Conservation (phyloP, 2,797 vertebrate species). For the Coregonus sp. region DNA sequence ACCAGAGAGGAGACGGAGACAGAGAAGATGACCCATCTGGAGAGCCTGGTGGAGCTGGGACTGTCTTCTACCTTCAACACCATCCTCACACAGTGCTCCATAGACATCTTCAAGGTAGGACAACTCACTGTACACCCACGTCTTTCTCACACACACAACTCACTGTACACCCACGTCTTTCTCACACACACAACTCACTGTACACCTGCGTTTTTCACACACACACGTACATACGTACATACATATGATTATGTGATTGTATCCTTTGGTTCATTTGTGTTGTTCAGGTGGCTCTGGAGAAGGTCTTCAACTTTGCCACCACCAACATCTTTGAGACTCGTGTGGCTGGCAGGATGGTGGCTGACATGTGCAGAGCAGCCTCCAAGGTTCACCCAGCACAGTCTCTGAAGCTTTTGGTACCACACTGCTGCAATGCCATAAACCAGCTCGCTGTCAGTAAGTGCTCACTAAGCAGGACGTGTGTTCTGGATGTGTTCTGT, state of each 20-base stretch:
- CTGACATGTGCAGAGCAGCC: constrained; percentile 95
- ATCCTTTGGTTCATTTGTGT: constrained; percentile 69
- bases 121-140: constrained; percentile 5
- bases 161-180: not conserved
- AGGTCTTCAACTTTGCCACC: constrained; percentile 94
- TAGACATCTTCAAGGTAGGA: constrained; percentile 93
- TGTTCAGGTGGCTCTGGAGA: constrained; percentile 89
- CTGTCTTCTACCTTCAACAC: constrained; percentile 97
- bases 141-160: not conserved
- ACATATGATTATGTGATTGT: not conserved
- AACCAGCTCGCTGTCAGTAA: constrained; percentile 93
- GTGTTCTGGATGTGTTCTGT: not conserved
- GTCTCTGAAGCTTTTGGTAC: constrained; percentile 91
- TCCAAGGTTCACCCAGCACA: constrained; percentile 93
- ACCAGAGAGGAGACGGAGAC: constrained; percentile 97
- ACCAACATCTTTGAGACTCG: constrained; percentile 98
- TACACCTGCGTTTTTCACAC: not conserved
- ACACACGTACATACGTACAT: no score
- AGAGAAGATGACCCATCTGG: constrained; percentile 97
- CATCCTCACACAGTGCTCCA: constrained; percentile 94
- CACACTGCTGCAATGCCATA: constrained; percentile 91
- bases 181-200: not conserved
- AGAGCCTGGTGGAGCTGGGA: constrained; percentile 94
- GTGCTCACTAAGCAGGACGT: constrained; percentile 57
- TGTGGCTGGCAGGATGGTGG: constrained; percentile 94